Percentiles rank a stretch among this genome's conserved stretches.
Conservation (phyloP, 35 echinoderm and acorn worm genomes). For the Heliocidaris erythrogramma region DNA sequence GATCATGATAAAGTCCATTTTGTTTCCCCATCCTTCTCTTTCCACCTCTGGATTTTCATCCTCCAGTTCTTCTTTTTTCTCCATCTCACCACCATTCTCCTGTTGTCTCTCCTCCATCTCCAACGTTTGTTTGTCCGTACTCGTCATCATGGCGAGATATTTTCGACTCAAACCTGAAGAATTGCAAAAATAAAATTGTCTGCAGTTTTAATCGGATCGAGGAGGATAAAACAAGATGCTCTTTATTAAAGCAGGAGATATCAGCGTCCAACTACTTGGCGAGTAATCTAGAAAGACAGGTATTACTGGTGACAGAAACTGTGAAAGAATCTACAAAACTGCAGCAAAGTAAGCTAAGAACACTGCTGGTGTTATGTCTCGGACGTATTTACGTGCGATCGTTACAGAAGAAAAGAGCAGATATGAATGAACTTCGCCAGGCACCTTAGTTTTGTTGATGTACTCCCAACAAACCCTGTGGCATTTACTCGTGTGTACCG, state of each 20-base stretch:
- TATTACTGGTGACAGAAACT: background rate
- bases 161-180: background rate
- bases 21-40: constrained; percentile 63
- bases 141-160: constrained; percentile 1
- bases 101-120: background rate
- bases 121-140: constrained; percentile 31
- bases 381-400: background rate
- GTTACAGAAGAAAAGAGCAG: background rate
- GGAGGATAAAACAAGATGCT: background rate
- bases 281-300: background rate
- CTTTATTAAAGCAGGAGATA: background rate
- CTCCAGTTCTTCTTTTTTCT: background rate
- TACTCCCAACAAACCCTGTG: background rate
- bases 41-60: constrained; percentile 28
- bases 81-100: constrained; percentile 3
- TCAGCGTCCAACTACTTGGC: background rate
- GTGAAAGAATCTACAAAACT: background rate
- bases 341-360: background rate
- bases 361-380: background rate
- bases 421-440: constrained; percentile 2
- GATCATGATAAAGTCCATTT: constrained; percentile 63
- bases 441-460: constrained; percentile 1
- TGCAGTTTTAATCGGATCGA: background rate
- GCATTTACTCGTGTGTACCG: background rate
- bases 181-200: background rate